phyloP scores from a whole-genome alignment of 2,113 vertebrate genomes.

The Petrocephalus microphthalmus region DNA sequence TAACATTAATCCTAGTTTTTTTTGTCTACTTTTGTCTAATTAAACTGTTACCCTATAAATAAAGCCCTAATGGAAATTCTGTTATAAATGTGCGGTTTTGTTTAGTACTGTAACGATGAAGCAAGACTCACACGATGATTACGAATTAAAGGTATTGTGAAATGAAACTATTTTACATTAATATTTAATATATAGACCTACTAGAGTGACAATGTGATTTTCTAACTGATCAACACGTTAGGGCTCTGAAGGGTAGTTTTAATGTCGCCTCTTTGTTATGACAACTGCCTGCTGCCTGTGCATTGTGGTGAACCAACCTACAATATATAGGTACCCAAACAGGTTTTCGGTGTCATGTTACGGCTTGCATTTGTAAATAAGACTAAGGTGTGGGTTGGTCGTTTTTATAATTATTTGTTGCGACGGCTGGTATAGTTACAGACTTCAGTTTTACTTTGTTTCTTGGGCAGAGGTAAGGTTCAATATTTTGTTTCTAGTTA shows the following conservation, averaged over 20 bases:
- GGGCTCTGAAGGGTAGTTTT: neutral
- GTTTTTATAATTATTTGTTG: neutral
- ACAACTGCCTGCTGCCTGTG: neutral
- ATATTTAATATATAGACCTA: neutral
- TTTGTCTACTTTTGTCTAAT: neutral
- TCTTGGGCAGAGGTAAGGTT: conserved; percentile 6
- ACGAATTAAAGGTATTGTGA: neutral
- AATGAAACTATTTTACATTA: neutral
- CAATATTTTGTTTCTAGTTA: neutral
- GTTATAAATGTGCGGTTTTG: neutral
- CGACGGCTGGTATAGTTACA: neutral
- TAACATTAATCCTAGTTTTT: neutral
- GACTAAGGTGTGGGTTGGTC: neutral
- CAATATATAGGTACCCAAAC: conserved; percentile 6
- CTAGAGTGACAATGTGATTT: neutral
- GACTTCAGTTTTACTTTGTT: neutral
- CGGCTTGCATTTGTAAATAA: neutral
- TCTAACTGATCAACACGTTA: neutral
- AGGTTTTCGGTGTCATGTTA: conserved; percentile 10
- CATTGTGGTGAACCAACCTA: neutral
- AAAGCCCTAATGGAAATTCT: neutral
- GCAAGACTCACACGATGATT: neutral
- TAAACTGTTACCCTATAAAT: neutral
- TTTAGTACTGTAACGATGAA: neutral
- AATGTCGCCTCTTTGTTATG: neutral